phyloP scores from a whole-genome alignment of 2,888 invertebrate species.

The Cylindroiulus punctatus region DNA sequence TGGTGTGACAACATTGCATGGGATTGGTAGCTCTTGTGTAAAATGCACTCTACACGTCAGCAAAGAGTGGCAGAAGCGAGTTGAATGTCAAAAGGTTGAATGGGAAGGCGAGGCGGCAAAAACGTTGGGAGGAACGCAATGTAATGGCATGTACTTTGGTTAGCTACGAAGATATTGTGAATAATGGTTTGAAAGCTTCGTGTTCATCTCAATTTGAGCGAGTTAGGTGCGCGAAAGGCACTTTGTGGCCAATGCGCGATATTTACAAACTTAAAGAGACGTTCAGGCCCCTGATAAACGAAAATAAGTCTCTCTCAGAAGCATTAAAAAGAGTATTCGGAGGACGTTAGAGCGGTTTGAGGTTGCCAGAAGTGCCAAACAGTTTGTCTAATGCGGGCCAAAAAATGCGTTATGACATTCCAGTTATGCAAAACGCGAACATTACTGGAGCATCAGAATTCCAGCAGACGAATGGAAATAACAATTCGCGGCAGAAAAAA shows the following conservation, averaged over 20 bases:
- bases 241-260: not conserved
- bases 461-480: no score
- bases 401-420: not conserved
- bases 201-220: not conserved
- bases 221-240: constrained; percentile 7
- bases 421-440: no score
- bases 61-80: not conserved
- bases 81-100: not conserved
- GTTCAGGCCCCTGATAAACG: not conserved
- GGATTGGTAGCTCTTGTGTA: no score
- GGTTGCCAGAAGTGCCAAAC: not conserved
- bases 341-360: not conserved
- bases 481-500: no score
- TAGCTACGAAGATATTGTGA: not conserved
- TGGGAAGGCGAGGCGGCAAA: not conserved
- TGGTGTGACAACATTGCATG: no score
- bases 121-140: not conserved
- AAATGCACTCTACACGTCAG: no score
- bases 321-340: not conserved
- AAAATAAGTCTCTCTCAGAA: not conserved
- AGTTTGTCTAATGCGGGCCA: not conserved
- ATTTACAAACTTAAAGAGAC: not conserved
- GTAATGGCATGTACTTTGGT: not conserved
- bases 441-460: no score
- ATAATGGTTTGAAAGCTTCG: constrained; percentile 1